phyloP scores from a whole-genome alignment of 2,797 vertebrate genomes.

The Acanthurus lineatus region DNA sequence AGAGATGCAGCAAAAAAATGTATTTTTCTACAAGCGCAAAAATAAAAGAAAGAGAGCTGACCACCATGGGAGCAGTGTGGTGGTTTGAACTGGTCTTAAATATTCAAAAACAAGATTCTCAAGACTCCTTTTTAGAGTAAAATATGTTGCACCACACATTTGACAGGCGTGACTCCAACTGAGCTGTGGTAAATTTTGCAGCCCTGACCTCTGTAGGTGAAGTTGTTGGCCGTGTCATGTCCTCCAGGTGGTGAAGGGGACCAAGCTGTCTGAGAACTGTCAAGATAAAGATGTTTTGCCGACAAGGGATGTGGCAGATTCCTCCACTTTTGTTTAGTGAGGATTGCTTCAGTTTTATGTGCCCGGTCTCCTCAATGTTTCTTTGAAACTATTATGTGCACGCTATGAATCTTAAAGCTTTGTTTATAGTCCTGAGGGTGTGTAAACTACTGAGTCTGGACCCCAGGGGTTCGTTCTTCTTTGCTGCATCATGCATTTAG shows the following conservation, averaged over 20 bases:
- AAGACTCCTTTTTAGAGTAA: background rate
- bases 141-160: background rate
- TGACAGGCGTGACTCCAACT: slow-evolving; percentile 1
- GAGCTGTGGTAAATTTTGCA: background rate
- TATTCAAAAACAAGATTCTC: background rate
- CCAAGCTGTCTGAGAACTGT: slow-evolving; percentile 13
- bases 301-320: slow-evolving; percentile 1
- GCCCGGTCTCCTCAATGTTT: background rate
- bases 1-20: background rate
- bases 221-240: background rate
- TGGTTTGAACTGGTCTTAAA: background rate
- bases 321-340: background rate
- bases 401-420: background rate
- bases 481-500: background rate
- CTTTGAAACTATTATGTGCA: slow-evolving; percentile 12
- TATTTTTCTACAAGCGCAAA: background rate
- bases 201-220: slow-evolving; percentile 8
- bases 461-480: background rate
- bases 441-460: slow-evolving; percentile 13
- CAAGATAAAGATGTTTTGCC: slow-evolving; percentile 22
- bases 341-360: background rate
- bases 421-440: background rate
- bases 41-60: background rate
- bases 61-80: too few relatives aligned
- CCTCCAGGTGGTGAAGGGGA: slow-evolving; percentile 8